These are phyloP conservation scores for Cricetomys ansorgei DNA, from an alignment of 2,113 vertebrate species.

Conservation along the genomic window DNA sequence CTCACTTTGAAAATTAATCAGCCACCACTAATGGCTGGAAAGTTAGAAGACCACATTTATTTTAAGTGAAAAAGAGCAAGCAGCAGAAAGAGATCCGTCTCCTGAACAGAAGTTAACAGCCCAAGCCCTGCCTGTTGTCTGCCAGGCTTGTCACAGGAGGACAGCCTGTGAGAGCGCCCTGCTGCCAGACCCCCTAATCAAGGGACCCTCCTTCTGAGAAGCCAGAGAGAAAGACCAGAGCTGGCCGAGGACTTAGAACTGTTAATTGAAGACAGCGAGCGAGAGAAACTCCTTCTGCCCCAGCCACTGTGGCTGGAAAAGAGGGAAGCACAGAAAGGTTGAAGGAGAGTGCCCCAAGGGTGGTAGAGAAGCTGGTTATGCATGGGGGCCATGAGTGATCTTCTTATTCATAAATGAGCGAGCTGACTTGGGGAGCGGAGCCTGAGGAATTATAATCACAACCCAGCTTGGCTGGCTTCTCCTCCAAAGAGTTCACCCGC, in stretches of 20 bases:
- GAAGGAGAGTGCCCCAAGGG: constrained; percentile 41
- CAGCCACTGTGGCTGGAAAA: constrained; percentile 46
- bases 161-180: constrained; percentile 76
- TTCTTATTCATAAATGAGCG: constrained; percentile 68
- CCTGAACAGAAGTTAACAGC: constrained; percentile 29
- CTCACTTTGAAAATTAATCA: constrained; percentile 82
- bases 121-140: constrained; percentile 68
- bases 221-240: constrained; percentile 74
- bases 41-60: constrained; percentile 71
- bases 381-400: constrained; percentile 53
- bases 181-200: constrained; percentile 80
- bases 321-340: background rate
- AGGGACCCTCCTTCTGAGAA: constrained; percentile 75
- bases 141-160: constrained; percentile 80
- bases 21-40: constrained; percentile 71
- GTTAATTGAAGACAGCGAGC: constrained; percentile 76
- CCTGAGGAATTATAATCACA: constrained; percentile 56
- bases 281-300: constrained; percentile 58
- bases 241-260: constrained; percentile 72
- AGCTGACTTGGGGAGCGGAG: background rate
- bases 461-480: background rate
- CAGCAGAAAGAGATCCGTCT: background rate
- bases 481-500: background rate
- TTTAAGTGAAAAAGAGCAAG: constrained; percentile 57
- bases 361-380: constrained; percentile 58